phyloP scores from a whole-genome alignment of 2,113 vertebrate genomes.

The Rostratula benghalensis region DNA sequence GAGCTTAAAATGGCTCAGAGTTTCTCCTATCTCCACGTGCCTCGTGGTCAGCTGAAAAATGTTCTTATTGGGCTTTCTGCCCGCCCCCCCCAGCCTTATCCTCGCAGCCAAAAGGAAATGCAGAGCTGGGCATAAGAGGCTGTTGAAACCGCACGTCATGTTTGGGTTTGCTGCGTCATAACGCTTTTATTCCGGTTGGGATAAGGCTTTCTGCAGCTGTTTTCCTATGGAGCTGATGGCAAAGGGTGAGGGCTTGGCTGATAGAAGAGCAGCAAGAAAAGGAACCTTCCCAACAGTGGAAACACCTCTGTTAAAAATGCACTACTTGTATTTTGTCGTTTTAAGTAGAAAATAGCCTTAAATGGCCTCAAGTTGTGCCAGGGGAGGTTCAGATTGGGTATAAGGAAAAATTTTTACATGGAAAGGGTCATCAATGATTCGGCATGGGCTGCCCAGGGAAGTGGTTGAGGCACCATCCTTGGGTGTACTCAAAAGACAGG shows the following conservation, averaged over 20 bases:
- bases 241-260: not conserved
- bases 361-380: no score
- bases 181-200: conserved; percentile 64
- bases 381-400: no score
- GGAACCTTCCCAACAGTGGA: not conserved
- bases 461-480: no score
- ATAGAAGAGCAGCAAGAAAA: not conserved
- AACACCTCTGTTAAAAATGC: not conserved
- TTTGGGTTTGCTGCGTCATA: conserved; percentile 65
- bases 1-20: conserved; percentile 33
- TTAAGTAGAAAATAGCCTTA: not conserved
- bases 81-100: conserved; percentile 39
- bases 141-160: conserved; percentile 61
- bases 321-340: not conserved
- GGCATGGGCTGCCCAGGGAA: no score
- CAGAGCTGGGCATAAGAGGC: conserved; percentile 39
- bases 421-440: no score
- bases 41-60: conserved; percentile 28
- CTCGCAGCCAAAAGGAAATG: conserved; percentile 61
- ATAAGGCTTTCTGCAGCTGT: conserved; percentile 58
- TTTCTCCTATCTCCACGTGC: conserved; percentile 37
- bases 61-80: conserved; percentile 29
- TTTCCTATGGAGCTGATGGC: conserved; percentile 41
- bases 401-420: no score
- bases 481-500: no score